Percentiles rank a stretch among this genome's conserved stretches.
Conservation (phyloP, 1,140 invertebrate species). For the Vanessa atalanta region DNA sequence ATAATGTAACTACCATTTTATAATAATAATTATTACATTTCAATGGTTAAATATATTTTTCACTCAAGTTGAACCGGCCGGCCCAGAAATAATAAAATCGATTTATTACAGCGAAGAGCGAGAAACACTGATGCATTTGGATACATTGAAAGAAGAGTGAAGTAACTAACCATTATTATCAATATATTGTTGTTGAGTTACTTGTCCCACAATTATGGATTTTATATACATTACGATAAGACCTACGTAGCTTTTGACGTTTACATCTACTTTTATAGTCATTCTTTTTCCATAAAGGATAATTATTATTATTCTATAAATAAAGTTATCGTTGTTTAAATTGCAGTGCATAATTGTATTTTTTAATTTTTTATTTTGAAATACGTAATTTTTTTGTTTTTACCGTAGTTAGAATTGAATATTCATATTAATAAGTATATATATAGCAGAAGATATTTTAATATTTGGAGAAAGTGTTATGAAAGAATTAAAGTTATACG, state of each 20-base stretch:
- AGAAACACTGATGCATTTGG: neutral
- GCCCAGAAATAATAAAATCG: constrained; percentile 27
- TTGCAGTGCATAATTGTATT: too few relatives aligned
- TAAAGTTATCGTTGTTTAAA: too few relatives aligned
- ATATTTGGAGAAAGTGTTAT: too few relatives aligned
- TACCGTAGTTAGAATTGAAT: too few relatives aligned
- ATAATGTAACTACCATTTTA: constrained; percentile 4
- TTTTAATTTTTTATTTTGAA: too few relatives aligned
- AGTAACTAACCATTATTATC: too few relatives aligned
- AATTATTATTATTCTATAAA: too few relatives aligned
- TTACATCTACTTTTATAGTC: too few relatives aligned
- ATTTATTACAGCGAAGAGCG: constrained; percentile 12
- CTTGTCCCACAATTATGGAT: neutral
- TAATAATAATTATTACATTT: constrained; percentile 23
- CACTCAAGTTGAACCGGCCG: constrained; percentile 16
- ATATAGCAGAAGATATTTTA: too few relatives aligned
- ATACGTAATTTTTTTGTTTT: too few relatives aligned
- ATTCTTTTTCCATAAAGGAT: neutral
- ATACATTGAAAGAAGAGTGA: neutral
- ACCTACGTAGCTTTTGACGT: neutral
- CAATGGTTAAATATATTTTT: constrained; percentile 22
- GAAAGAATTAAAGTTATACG: too few relatives aligned
- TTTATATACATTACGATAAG: neutral
- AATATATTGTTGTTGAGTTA: neutral
- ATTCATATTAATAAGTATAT: too few relatives aligned